phyloP scores from a whole-genome alignment of 1,140 invertebrate species.

The Littorina saxatilis region DNA sequence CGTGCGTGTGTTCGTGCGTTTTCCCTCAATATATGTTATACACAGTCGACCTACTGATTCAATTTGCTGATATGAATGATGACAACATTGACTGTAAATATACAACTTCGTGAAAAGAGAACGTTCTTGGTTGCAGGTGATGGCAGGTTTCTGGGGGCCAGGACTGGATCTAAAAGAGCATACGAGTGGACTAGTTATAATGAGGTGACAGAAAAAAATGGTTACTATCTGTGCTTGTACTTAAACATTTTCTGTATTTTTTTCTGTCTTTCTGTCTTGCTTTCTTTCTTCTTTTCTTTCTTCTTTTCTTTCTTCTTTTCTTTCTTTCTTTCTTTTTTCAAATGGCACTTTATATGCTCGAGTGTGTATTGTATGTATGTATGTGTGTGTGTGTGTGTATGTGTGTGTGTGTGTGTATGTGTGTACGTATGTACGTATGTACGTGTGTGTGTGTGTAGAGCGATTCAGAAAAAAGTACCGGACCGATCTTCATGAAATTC shows the following conservation, averaged over 20 bases:
- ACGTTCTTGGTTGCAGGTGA: constrained; percentile 57
- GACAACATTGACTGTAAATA: too few relatives aligned
- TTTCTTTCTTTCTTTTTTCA: neutral
- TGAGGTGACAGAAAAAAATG: constrained; percentile 62
- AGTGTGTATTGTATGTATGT: neutral
- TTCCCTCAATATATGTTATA: too few relatives aligned
- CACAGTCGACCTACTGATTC: too few relatives aligned
- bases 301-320: neutral
- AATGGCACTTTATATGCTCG: too few relatives aligned
- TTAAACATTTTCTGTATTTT: neutral
- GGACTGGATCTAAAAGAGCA: constrained; percentile 58
- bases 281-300: neutral
- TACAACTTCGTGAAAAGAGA: neutral
- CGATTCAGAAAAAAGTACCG: too few relatives aligned
- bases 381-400: neutral
- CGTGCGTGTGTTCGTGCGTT: too few relatives aligned
- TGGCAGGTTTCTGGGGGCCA: constrained; percentile 65
- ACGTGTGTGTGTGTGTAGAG: neutral
- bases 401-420: neutral
- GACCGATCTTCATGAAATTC: too few relatives aligned
- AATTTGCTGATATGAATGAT: too few relatives aligned
- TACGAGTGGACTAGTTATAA: constrained; percentile 70
- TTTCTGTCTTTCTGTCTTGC: too few relatives aligned
- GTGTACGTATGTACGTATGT: neutral
- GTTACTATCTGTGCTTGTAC: neutral